These are phyloP conservation scores for Centropyge bicolor DNA, from an alignment of 2,797 vertebrate species.

Conservation along the genomic window DNA sequence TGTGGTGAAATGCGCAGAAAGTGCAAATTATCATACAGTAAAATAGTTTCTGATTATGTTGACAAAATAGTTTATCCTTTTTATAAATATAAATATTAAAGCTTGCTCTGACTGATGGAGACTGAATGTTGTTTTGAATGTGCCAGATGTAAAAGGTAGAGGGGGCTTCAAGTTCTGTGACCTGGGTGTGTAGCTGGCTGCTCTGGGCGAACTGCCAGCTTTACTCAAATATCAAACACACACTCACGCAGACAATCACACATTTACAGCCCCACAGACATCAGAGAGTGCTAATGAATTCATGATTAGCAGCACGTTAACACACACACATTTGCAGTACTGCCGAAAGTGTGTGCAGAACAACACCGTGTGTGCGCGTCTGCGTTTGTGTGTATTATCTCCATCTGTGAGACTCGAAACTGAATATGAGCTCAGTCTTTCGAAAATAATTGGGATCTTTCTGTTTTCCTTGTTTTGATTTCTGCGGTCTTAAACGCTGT, in stretches of 20 bases:
- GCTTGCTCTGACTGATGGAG: constrained; percentile 1
- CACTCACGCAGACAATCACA: constrained; percentile 37
- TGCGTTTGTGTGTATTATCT: constrained; percentile 37
- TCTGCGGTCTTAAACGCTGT: constrained; percentile 50
- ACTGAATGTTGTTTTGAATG: constrained; percentile 18
- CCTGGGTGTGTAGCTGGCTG: constrained; percentile 9
- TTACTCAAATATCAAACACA: constrained; percentile 23
- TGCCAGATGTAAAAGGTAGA: constrained; percentile 9
- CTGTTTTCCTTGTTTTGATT: constrained; percentile 42
- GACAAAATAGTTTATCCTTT: constrained; percentile 9
- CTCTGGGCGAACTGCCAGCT: constrained; percentile 31
- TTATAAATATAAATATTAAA: neutral
- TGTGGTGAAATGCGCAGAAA: neutral
- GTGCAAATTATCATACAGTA: constrained; percentile 13
- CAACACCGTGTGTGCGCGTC: constrained; percentile 2
- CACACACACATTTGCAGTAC: constrained; percentile 40
- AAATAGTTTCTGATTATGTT: constrained; percentile 21
- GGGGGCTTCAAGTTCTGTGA: constrained; percentile 15
- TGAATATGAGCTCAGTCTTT: constrained; percentile 22
- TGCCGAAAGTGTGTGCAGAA: constrained; percentile 61
- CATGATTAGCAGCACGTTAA: constrained; percentile 66
- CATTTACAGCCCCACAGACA: constrained; percentile 57
- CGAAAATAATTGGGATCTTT: constrained; percentile 68
- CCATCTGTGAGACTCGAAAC: constrained; percentile 33
- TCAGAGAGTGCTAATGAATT: constrained; percentile 79